Evolutionary conservation across 2,113 vertebrate genomes (phyloP).

Genomic region (Bettongia penicillata): DNA sequence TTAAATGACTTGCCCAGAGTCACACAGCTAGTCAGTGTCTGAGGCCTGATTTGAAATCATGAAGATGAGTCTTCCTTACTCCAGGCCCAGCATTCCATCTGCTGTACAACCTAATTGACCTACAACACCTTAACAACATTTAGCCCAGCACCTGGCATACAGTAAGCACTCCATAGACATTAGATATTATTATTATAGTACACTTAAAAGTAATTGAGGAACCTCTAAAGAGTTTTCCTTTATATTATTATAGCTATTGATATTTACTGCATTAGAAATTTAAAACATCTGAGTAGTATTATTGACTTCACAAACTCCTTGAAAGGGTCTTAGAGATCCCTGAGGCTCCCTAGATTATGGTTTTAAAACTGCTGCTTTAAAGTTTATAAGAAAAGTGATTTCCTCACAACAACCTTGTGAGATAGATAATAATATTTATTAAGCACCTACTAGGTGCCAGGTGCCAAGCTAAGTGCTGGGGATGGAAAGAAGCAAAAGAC

Average conservation of each 20-base stretch:
- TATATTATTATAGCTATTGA: background rate
- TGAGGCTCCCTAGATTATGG: background rate
- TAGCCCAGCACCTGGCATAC: background rate
- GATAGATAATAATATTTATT: background rate
- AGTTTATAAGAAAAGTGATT: background rate
- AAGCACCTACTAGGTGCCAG: background rate
- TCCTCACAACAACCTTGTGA: background rate
- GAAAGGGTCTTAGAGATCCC: background rate
- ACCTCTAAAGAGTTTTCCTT: background rate
- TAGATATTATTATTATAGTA: background rate
- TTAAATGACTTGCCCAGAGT: background rate
- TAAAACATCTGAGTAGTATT: background rate
- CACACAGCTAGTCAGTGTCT: background rate
- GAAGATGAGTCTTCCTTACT: background rate
- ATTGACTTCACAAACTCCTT: background rate
- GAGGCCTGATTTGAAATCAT: background rate
- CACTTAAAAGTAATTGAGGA: background rate
- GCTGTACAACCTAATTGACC: too few relatives aligned
- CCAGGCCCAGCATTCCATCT: too few relatives aligned
- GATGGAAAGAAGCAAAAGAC: background rate
- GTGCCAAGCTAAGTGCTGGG: background rate
- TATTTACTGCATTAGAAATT: background rate
- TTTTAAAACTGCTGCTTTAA: background rate
- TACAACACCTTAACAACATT: too few relatives aligned
- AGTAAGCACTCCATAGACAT: background rate